Conservation (phyloP, 2,888 invertebrate species). For the Antheraea assamensis region DNA sequence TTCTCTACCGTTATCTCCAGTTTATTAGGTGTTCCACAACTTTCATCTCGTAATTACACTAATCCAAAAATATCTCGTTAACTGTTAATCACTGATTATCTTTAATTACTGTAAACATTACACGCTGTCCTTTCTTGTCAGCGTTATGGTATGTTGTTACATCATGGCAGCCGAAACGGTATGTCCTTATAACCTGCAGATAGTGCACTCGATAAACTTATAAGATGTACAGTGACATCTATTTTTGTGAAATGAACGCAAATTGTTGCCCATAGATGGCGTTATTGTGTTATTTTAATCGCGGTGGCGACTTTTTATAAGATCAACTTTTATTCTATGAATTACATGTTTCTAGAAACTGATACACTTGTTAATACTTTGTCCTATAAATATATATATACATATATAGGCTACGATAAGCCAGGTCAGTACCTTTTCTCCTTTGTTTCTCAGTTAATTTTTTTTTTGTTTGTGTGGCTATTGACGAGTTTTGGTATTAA, state of each 20-base stretch:
- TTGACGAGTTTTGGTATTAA: too few species aligned
- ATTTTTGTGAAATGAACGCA: background rate
- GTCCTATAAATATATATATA: too few species aligned
- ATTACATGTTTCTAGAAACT: background rate
- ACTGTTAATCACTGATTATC: conserved; percentile 32
- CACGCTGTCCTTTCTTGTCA: conserved; percentile 29
- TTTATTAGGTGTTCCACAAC: background rate
- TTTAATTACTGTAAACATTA: conserved; percentile 36
- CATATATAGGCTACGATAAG: too few species aligned
- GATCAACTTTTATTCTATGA: background rate
- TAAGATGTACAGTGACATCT: background rate
- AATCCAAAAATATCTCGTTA: conserved; percentile 22
- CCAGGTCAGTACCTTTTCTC: too few species aligned
- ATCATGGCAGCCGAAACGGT: background rate
- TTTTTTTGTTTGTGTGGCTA: too few species aligned
- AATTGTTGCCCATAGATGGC: background rate
- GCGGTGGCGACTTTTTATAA: background rate
- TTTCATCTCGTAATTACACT: conserved; percentile 13
- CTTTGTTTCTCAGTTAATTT: too few species aligned
- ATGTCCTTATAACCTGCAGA: background rate
- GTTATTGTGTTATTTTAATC: background rate
- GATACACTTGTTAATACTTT: background rate
- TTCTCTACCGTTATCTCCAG: too few species aligned
- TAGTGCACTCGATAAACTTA: background rate
- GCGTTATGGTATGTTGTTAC: background rate